Base-by-base conservation (phyloP, 2,113 vertebrate species). In the Bombycilla garrulus region DNA sequence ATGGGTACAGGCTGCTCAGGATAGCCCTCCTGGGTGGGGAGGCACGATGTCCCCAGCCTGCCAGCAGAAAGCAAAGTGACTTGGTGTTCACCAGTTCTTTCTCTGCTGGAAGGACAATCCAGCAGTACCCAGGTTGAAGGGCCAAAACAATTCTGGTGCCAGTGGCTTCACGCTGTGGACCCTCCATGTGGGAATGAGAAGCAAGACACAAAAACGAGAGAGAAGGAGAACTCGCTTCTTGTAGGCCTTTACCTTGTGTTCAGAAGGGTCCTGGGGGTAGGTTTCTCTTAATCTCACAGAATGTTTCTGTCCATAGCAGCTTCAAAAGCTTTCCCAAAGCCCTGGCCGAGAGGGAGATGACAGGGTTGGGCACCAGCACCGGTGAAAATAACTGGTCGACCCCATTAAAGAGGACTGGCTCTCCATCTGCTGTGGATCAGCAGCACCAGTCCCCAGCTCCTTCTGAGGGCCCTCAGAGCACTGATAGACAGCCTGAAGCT, bases 251-350 rank as follows among this genome's bases (percentile, higher is more conserved):
- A n/a, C 47, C 18, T 1, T 73, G 17, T 67, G 47, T 66, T 84
- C 35, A 38, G 25, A 81, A 0, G 44, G 38, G 15, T 67, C 51
- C n/a, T 36, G 29, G 33, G 38, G 36, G 45, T 53, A 69, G 71
- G 21, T 78, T 83, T 86, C 15, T 81, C 72, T 84, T 74, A 3
- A 64, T 88, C 95, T 97, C 82, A 96, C 51, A 35, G 47, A 88
- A 60, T 74, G 72, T 92, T 90, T 94, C 67, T 94, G 31, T 91
- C 85, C 81, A 10, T 44, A 72, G 62, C 78, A 96, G 92, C 81
- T 95, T 96, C 79, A 73, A 40, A 94, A 97, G 67, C 50, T 83
- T 97, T 88, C 92, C 97, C 92, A 95, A 90, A 62, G 48, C 56
- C 73, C 45, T 76, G 25, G 24, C 61, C 2, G 44, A 87, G 81